phyloP scores from a whole-genome alignment of 2,113 vertebrate species.

The Azemiops feae region DNA sequence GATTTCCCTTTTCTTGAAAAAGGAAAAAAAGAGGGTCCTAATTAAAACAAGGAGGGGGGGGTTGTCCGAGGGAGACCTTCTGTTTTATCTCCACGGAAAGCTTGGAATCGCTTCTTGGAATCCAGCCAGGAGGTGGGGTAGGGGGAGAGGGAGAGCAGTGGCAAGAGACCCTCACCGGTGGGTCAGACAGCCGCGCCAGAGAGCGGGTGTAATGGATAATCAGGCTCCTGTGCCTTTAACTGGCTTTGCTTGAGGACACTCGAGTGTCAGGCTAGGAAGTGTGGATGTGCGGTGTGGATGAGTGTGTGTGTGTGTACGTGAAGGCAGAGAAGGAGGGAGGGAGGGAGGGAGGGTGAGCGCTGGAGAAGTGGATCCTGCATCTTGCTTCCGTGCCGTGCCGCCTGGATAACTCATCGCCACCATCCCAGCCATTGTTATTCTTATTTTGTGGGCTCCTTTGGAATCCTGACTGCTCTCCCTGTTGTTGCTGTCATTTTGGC shows the following conservation, averaged over 20 bases:
- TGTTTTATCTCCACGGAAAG: neutral
- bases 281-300: slow-evolving; percentile 29
- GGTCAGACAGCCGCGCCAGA: neutral
- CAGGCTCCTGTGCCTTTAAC: slow-evolving; percentile 43
- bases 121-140: neutral
- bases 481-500: neutral
- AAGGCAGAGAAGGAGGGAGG: neutral
- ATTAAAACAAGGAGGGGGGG: neutral
- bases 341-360: slow-evolving; percentile 23
- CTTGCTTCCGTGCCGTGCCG: neutral
- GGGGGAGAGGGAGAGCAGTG: too few relatives aligned
- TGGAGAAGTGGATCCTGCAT: neutral
- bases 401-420: neutral
- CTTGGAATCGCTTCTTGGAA: slow-evolving; percentile 14
- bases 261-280: slow-evolving; percentile 18
- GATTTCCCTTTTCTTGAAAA: neutral
- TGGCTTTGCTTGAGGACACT: slow-evolving; percentile 45
- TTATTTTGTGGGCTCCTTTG: neutral
- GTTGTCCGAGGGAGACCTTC: neutral
- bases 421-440: neutral
- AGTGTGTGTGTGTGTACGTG: slow-evolving; percentile 8
- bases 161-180: neutral
- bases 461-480: too few relatives aligned
- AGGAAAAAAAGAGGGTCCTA: neutral
- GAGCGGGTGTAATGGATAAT: slow-evolving; percentile 43